A percentile compares a stretch with the other conserved stretches of the same genome.
phyloP scores from a whole-genome alignment of 2,797 vertebrate genomes.

The Sus cebifrons region DNA sequence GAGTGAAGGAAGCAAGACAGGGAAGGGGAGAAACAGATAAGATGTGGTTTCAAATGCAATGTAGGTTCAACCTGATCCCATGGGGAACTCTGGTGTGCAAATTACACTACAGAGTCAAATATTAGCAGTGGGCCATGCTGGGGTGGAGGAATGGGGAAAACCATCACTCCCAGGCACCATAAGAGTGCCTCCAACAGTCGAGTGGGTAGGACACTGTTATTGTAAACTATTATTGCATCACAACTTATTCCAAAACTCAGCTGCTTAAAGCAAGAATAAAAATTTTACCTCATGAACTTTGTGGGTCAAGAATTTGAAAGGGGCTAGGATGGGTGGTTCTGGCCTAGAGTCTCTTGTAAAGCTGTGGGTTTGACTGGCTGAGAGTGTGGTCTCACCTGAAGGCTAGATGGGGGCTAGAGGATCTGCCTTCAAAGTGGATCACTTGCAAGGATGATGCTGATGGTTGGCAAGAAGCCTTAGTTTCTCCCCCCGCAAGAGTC shows the following conservation, averaged over 20 bases:
- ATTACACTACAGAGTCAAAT: neutral
- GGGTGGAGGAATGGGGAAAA: rapidly evolving
- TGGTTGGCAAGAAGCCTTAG: neutral
- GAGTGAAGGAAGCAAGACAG: neutral
- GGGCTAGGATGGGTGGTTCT: neutral
- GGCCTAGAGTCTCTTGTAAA: neutral
- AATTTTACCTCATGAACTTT: neutral
- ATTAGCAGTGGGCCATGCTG: neutral
- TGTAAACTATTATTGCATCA: neutral
- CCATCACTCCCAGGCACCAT: neutral
- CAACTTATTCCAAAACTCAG: neutral
- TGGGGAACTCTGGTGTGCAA: neutral
- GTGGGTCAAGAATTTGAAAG: neutral
- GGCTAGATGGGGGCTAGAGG: neutral
- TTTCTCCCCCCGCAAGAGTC: neutral
- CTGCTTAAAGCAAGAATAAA: neutral
- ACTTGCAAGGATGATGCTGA: neutral
- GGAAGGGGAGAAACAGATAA: neutral
- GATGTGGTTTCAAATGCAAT: neutral
- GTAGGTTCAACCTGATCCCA: neutral
- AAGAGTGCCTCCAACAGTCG: neutral
- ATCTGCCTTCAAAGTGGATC: neutral
- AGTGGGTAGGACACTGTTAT: neutral
- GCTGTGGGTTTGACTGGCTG: neutral
- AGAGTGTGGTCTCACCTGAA: neutral